These are phyloP conservation scores for Oreamnos americanus DNA, from an alignment of 2,113 vertebrate species.

Conservation along the genomic window DNA sequence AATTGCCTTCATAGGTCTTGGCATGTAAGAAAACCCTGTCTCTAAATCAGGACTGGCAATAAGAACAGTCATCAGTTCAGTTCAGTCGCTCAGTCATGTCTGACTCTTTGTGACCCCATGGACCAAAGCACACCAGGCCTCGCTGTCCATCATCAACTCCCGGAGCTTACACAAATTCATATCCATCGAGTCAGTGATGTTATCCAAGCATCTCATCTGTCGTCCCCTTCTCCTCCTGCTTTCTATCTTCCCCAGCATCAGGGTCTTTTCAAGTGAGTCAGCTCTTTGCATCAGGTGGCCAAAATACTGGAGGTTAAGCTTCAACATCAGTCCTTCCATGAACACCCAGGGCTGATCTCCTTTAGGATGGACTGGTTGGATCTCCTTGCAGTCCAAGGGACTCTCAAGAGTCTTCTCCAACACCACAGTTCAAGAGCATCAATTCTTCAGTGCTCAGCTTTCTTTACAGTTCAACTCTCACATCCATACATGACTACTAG, in stretches of 20 bases:
- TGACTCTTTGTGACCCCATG: neutral
- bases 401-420: neutral
- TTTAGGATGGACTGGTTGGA: neutral
- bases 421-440: neutral
- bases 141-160: neutral
- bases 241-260: neutral
- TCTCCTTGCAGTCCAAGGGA: neutral
- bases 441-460: neutral
- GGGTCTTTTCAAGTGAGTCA: neutral
- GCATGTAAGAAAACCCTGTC: neutral
- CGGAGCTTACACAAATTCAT: fast-evolving
- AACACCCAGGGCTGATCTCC: neutral
- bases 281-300: neutral
- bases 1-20: neutral
- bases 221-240: neutral
- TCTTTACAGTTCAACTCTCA: neutral
- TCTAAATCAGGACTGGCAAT: neutral
- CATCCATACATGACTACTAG: neutral
- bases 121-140: neutral
- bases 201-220: neutral
- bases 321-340: neutral
- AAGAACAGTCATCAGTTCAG: neutral
- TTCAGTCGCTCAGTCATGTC: neutral
- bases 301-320: neutral
- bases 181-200: neutral